Percentiles rank a stretch among this genome's conserved stretches.
Evolutionary conservation across 2,888 invertebrate genomes (phyloP).

Genomic region (Chydorus sphaericus): DNA sequence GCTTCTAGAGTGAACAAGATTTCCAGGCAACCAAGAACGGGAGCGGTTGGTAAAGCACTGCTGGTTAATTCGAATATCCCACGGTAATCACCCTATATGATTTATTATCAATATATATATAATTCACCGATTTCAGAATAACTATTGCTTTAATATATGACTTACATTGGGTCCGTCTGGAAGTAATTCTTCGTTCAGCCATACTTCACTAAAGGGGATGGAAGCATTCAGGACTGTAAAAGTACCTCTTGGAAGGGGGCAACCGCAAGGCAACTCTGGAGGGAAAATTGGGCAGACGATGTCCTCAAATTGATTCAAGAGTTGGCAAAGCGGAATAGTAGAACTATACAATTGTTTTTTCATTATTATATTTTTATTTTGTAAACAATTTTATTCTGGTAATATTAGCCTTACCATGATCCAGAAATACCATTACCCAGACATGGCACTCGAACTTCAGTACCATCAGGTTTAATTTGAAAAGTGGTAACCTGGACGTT

Average conservation of each 20-base stretch:
- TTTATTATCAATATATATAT: too few species aligned
- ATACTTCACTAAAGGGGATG: not conserved
- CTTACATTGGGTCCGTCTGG: too few species aligned
- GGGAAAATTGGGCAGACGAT: constrained; percentile 10
- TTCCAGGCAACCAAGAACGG: too few species aligned
- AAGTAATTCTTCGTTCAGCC: too few species aligned
- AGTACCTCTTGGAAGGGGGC: constrained; percentile 3
- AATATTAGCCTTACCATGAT: constrained; percentile 8
- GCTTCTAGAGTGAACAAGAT: too few species aligned
- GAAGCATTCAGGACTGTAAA: not conserved
- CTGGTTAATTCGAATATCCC: too few species aligned
- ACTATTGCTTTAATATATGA: too few species aligned
- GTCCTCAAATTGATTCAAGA: not conserved
- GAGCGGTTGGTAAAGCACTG: too few species aligned
- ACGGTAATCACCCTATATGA: too few species aligned
- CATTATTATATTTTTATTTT: not conserved
- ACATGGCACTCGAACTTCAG: not conserved
- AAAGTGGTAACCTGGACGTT: not conserved
- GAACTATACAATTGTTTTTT: too few species aligned
- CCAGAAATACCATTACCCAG: constrained; percentile 10
- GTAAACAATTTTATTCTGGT: too few species aligned
- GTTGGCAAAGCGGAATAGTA: not conserved
- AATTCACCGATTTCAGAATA: too few species aligned
- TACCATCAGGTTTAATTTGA: not conserved
- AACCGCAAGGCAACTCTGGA: constrained; percentile 5